phyloP scores from a whole-genome alignment of 2,888 invertebrate species.

The Volucella inanis region DNA sequence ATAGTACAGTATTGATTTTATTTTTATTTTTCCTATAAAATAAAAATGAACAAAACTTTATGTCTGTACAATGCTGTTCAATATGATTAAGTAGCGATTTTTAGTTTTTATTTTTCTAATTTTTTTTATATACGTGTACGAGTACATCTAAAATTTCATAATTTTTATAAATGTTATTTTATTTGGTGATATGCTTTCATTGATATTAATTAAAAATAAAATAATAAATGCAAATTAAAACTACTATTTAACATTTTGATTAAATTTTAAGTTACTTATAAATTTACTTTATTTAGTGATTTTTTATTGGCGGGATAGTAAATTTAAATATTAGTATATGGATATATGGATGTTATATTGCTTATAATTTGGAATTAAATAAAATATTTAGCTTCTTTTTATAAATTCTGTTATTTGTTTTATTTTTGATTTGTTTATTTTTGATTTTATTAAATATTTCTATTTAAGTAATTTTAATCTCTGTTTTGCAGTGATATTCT shows the following conservation, averaged over 20 bases:
- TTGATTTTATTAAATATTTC: background rate
- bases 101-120: constrained; percentile 17
- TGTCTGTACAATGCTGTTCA: constrained; percentile 41
- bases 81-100: constrained; percentile 46
- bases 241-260: constrained; percentile 19
- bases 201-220: constrained; percentile 40
- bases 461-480: background rate
- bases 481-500: too few species aligned
- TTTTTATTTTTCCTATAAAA: constrained; percentile 32
- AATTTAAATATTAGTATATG: background rate
- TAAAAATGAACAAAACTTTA: constrained; percentile 24
- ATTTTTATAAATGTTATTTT: constrained; percentile 2
- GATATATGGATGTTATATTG: constrained; percentile 6
- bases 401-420: constrained; percentile 20
- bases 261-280: constrained; percentile 4
- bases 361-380: constrained; percentile 2
- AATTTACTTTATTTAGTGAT: constrained; percentile 29
- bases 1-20: constrained; percentile 62
- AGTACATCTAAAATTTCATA: background rate
- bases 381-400: constrained; percentile 9
- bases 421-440: background rate
- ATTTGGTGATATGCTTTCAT: constrained; percentile 65
- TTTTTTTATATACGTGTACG: background rate
- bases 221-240: constrained; percentile 27
- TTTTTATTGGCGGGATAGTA: constrained; percentile 34